Percentiles rank a stretch among this genome's conserved stretches.
Evolutionary conservation across 64 coral and sea anemone genomes (phyloP).

Genomic region (Dendrophyllia cribrosa): DNA sequence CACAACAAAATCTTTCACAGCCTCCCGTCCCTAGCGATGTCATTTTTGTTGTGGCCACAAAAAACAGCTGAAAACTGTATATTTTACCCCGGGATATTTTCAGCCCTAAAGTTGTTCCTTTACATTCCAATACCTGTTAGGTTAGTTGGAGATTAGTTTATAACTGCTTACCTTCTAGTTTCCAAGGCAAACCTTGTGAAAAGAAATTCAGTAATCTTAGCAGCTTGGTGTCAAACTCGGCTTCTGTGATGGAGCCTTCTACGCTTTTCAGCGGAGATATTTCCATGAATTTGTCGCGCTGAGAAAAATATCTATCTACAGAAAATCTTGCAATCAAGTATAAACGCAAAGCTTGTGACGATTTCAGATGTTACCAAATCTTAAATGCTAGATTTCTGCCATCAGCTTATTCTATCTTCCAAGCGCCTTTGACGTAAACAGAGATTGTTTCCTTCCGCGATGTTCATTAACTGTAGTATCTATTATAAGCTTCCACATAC

Average conservation of each 20-base stretch:
- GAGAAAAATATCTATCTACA: background rate
- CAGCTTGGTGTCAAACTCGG: constrained; percentile 8
- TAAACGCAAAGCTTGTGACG: background rate
- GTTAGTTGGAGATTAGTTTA: background rate
- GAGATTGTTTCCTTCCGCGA: background rate
- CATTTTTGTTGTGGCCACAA: no score
- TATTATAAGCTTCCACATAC: background rate
- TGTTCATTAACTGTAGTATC: background rate
- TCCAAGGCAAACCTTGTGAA: constrained; percentile 6
- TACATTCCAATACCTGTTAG: background rate
- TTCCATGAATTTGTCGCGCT: background rate
- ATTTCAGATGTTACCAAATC: background rate
- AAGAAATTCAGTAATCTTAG: background rate
- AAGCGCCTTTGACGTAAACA: background rate
- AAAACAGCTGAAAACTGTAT: background rate
- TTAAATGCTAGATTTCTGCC: background rate
- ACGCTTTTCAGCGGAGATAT: background rate
- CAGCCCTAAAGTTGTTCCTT: background rate
- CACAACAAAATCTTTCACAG: no score
- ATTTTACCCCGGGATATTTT: no score
- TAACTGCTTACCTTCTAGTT: background rate
- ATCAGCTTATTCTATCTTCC: background rate
- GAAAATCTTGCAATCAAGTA: background rate
- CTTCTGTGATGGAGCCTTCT: background rate
- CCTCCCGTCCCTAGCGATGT: background rate